phyloP scores from a whole-genome alignment of 2,113 vertebrate genomes.

The Nycticebus coucang region DNA sequence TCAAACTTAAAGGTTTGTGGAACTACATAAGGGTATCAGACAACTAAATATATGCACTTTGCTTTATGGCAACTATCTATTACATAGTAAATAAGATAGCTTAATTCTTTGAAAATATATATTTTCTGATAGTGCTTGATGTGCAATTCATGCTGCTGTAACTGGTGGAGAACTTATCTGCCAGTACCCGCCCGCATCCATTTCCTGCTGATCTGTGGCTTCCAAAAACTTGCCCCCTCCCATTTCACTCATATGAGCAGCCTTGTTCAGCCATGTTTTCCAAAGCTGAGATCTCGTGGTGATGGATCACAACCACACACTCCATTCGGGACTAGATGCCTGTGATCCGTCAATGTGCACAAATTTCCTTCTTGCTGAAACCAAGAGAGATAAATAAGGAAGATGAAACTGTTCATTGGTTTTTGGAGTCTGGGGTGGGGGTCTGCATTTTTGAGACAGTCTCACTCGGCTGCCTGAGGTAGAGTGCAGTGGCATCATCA shows the following conservation, averaged over 20 bases:
- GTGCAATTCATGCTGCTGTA: background rate
- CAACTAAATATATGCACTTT: slow-evolving; percentile 44
- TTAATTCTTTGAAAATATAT: background rate
- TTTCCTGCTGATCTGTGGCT: slow-evolving; percentile 34
- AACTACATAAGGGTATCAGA: background rate
- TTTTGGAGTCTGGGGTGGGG: no score
- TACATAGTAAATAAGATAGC: slow-evolving; percentile 2
- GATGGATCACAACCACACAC: slow-evolving; percentile 59
- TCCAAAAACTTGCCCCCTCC: background rate
- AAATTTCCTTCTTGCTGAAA: slow-evolving; percentile 36
- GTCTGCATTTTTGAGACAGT: no score
- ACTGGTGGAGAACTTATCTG: background rate
- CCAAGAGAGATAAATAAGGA: slow-evolving; percentile 51
- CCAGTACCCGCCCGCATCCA: background rate
- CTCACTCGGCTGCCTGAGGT: no score
- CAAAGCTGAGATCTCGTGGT: slow-evolving; percentile 58
- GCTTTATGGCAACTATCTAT: slow-evolving; percentile 7
- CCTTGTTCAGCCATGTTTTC: slow-evolving; percentile 59
- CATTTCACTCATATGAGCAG: background rate
- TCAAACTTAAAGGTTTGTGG: background rate
- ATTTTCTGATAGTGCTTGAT: background rate
- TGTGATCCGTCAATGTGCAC: slow-evolving; percentile 54
- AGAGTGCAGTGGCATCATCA: no score
- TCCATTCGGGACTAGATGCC: slow-evolving; percentile 41
- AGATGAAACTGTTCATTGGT: background rate